Evolutionary conservation across 2,797 vertebrate genomes (phyloP).

Genomic region (Pangasius mekongensis): DNA sequence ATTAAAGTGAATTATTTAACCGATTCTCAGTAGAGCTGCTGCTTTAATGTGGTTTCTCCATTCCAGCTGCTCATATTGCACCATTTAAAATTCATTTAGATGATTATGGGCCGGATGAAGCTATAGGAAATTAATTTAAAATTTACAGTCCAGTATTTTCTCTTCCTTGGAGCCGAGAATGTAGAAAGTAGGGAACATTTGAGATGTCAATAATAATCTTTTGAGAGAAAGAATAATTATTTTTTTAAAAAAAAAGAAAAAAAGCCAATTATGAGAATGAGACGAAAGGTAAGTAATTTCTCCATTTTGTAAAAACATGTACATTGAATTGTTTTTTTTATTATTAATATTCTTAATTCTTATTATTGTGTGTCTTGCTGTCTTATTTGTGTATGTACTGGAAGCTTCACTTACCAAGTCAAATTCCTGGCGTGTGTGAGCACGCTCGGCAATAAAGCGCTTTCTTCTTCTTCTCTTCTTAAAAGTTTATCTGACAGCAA

Average conservation of each 20-base stretch:
- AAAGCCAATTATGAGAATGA: not conserved
- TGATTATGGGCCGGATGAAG: constrained; percentile 15
- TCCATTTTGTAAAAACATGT: not conserved
- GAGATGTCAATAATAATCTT: not conserved
- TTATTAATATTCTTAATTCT: too few species aligned
- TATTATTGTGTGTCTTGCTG: too few species aligned
- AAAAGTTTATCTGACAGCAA: not conserved
- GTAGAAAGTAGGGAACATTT: not conserved
- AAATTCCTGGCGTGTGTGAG: too few species aligned
- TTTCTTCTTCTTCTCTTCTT: too few species aligned
- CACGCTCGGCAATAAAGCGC: too few species aligned
- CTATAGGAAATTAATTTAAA: not conserved
- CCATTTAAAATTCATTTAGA: constrained; percentile 37
- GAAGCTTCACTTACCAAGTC: too few species aligned
- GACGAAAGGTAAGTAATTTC: not conserved
- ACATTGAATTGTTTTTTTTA: not conserved
- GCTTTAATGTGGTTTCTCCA: constrained; percentile 30
- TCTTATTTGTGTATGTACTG: too few species aligned
- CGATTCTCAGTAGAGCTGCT: constrained; percentile 28
- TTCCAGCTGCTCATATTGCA: not conserved
- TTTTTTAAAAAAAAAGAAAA: not conserved
- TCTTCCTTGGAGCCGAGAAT: not conserved
- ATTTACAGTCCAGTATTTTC: not conserved
- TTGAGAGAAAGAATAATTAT: not conserved
- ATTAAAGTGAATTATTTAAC: constrained; percentile 58